Conservation (phyloP, 2,888 invertebrate species). For the Gibbula magus region DNA sequence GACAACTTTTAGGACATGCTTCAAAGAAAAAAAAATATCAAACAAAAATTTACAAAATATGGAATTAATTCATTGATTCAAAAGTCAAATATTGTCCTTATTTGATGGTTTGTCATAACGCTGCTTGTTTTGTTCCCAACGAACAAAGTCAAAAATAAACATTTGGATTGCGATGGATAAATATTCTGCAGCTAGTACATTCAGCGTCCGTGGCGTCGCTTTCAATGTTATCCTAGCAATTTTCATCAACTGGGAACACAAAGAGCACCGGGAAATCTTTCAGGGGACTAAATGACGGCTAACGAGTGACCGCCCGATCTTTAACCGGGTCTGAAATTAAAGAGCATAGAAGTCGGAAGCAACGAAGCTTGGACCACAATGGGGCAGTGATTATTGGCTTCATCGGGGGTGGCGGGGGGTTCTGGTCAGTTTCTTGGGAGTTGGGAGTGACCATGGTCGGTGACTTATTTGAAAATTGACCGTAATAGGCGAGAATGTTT, state of each 20-base stretch:
- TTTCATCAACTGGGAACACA: background rate
- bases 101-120: background rate
- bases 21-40: background rate
- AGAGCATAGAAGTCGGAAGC: background rate
- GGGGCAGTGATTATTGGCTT: background rate
- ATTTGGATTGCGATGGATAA: conserved; percentile 15
- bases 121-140: background rate
- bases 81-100: background rate
- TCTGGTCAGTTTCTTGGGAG: no score
- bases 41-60: conserved; percentile 4
- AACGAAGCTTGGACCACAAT: background rate
- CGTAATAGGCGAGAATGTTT: no score
- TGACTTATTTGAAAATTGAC: no score
- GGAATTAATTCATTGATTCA: conserved; percentile 16
- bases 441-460: no score
- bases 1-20: background rate
- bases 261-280: background rate
- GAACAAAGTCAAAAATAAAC: conserved; percentile 15
- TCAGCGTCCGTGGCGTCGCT: background rate
- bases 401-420: background rate
- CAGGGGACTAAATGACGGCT: background rate
- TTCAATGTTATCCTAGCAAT: conserved; percentile 17
- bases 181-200: background rate
- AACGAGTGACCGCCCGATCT: background rate
- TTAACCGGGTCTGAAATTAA: background rate